Percentiles rank a stretch among this genome's conserved stretches.
These are phyloP conservation scores for Drosophila orena DNA, from an alignment of 1,140 invertebrate genomes.

Conservation along the genomic window DNA sequence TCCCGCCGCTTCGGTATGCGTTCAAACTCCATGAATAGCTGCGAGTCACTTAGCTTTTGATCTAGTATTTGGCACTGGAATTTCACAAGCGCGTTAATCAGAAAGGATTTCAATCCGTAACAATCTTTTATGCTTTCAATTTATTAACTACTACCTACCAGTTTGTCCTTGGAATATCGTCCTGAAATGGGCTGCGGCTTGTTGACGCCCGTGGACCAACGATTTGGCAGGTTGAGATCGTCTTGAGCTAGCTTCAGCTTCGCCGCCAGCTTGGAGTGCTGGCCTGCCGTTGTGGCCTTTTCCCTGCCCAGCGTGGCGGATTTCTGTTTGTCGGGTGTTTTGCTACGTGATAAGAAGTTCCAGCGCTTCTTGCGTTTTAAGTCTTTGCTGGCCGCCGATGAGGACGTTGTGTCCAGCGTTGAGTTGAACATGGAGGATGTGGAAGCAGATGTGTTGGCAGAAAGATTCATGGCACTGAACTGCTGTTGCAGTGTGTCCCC, in stretches of 20 bases:
- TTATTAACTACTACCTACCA: constrained; percentile 85
- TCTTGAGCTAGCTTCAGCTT: constrained; percentile 85
- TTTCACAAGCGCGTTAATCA: background rate
- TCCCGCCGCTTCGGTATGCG: constrained; percentile 92
- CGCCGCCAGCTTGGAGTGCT: constrained; percentile 85
- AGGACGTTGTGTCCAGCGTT: constrained; percentile 66
- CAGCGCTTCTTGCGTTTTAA: constrained; percentile 87
- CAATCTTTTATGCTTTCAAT: background rate
- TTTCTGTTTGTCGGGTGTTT: constrained; percentile 86
- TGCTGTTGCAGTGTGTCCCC: constrained; percentile 69
- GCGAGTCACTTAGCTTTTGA: constrained; percentile 91
- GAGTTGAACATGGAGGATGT: constrained; percentile 67
- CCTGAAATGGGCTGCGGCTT: constrained; percentile 89
- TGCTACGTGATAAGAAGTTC: constrained; percentile 88
- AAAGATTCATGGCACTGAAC: constrained; percentile 82
- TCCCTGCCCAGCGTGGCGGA: constrained; percentile 88
- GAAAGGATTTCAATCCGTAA: background rate
- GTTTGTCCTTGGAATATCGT: constrained; percentile 90
- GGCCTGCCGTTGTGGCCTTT: constrained; percentile 72
- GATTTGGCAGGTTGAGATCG: constrained; percentile 86
- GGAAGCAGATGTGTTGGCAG: constrained; percentile 67
- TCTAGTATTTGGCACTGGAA: constrained; percentile 92
- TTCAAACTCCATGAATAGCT: constrained; percentile 95
- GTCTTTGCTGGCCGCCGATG: constrained; percentile 85
- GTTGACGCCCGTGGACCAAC: constrained; percentile 89